Conservation (phyloP, 2,113 vertebrate genomes). For the Brachypodius melanocephalos region DNA sequence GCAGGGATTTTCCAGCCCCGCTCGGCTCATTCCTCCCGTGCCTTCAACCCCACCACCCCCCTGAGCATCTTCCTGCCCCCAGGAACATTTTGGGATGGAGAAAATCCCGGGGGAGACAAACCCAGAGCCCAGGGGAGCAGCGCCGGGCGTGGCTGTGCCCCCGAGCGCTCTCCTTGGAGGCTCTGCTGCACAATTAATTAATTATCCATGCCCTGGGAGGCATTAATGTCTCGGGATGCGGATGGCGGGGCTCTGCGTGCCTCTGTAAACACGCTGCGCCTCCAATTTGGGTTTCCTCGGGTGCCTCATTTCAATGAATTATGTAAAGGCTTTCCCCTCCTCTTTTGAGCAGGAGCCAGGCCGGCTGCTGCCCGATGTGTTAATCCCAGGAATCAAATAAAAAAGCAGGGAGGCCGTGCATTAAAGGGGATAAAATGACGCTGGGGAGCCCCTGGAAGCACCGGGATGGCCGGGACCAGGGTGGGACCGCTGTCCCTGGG, state of each 20-base stretch:
- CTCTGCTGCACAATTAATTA: slow-evolving; percentile 29
- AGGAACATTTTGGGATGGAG: neutral
- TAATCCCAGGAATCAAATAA: slow-evolving; percentile 28
- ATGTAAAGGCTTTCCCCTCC: slow-evolving; percentile 51
- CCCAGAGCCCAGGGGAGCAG: fast-evolving
- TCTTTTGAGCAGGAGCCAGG: slow-evolving; percentile 22
- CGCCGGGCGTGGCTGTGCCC: neutral
- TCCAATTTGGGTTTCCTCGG: slow-evolving; percentile 55
- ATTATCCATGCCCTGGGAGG: slow-evolving; percentile 52
- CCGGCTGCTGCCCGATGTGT: slow-evolving; percentile 28
- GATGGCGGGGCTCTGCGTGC: slow-evolving; percentile 9
- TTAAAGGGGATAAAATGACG: neutral
- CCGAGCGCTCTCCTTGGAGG: neutral
- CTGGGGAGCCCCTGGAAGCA: neutral
- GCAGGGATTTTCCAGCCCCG: neutral
- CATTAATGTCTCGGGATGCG: slow-evolving; percentile 44
- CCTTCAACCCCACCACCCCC: fast-evolving
- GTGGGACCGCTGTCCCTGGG: neutral
- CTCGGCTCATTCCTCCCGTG: fast-evolving
- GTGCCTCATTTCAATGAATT: slow-evolving; percentile 56
- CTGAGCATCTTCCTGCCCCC: neutral
- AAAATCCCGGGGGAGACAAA: neutral
- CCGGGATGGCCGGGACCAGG: fast-evolving
- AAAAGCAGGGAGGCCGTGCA: neutral
- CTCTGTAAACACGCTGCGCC: slow-evolving; percentile 31